A percentile compares a stretch with the other conserved stretches of the same genome.
Evolutionary conservation across 2,888 invertebrate genomes (phyloP).

Genomic region (Netelia melanura): DNA sequence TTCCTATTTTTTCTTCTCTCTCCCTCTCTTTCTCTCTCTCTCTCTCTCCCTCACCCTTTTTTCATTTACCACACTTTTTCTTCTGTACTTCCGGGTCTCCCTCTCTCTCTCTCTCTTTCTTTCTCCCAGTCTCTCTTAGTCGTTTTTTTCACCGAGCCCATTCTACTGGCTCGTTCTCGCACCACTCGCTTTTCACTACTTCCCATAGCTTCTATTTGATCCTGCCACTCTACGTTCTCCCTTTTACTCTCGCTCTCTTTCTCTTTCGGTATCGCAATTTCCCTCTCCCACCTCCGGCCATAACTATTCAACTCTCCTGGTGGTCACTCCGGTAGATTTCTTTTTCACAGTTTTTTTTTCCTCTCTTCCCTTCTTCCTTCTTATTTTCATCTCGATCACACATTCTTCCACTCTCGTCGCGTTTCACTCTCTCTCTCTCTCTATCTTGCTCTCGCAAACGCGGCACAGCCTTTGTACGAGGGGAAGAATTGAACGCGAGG

Average conservation of each 20-base stretch:
- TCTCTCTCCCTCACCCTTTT: conserved; percentile 6
- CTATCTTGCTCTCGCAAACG: conserved; percentile 5
- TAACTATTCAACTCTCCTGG: conserved; percentile 26
- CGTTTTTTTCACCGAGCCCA: conserved; percentile 1
- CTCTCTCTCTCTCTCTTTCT: conserved; percentile 1
- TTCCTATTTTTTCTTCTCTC: conserved; percentile 31
- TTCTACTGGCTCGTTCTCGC: conserved; percentile 60
- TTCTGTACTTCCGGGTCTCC: conserved; percentile 3
- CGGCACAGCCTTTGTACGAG: conserved; percentile 57
- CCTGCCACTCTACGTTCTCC: conserved; percentile 40
- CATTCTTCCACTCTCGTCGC: conserved; percentile 34
- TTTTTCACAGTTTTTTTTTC: not conserved
- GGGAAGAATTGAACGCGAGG: conserved; percentile 65
- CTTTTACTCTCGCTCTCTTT: conserved; percentile 22
- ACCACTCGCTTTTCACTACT: conserved; percentile 55
- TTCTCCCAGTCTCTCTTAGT: not conserved
- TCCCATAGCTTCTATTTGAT: conserved; percentile 53
- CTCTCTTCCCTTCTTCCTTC: conserved; percentile 59
- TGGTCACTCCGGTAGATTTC: conserved; percentile 53
- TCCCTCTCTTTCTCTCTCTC: conserved; percentile 5
- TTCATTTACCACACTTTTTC: conserved; percentile 1
- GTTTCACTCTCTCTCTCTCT: conserved; percentile 40
- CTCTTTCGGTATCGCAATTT: conserved; percentile 35
- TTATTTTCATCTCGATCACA: conserved; percentile 19
- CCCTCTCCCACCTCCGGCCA: conserved; percentile 3